Evolutionary conservation across 1,140 invertebrate genomes (phyloP).

Genomic region (Dysdera silvatica): DNA sequence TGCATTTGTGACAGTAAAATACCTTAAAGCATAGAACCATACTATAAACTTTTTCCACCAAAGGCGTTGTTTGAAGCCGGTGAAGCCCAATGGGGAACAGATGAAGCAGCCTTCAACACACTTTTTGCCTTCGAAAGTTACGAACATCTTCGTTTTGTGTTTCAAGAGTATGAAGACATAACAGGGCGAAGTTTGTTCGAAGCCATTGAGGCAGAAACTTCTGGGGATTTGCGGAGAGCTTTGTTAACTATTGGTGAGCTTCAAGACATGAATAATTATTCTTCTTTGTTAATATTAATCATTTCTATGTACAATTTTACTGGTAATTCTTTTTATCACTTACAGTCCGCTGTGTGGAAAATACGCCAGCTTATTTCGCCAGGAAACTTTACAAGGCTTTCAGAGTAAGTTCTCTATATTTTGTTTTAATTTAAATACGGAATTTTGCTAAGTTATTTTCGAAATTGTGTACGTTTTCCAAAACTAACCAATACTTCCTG

Average conservation of each 20-base stretch:
- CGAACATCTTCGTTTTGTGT: slow-evolving; percentile 22
- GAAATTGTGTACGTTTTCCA: not conserved
- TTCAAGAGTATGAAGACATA: slow-evolving; percentile 26
- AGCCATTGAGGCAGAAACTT: slow-evolving; percentile 20
- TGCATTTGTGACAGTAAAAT: no score
- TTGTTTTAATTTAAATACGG: not conserved
- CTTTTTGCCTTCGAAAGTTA: slow-evolving; percentile 24
- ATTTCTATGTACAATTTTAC: not conserved
- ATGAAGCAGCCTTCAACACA: slow-evolving; percentile 21
- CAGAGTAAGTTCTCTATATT: slow-evolving; percentile 3
- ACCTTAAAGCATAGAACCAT: no score
- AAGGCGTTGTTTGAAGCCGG: slow-evolving; percentile 23
- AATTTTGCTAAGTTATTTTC: not conserved
- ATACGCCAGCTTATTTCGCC: slow-evolving; percentile 24
- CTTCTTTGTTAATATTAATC: not conserved
- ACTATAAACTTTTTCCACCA: not conserved
- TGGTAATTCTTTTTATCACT: not conserved
- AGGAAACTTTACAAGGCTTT: slow-evolving; percentile 7
- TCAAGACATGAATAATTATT: not conserved
- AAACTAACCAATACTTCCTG: no score
- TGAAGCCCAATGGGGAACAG: slow-evolving; percentile 23
- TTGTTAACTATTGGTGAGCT: slow-evolving; percentile 17
- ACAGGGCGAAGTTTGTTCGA: slow-evolving; percentile 16
- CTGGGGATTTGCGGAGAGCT: slow-evolving; percentile 13
- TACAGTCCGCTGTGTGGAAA: slow-evolving; percentile 18